These are phyloP conservation scores for Uloborus plumipes DNA, from an alignment of 2,888 invertebrate genomes.

Conservation along the genomic window DNA sequence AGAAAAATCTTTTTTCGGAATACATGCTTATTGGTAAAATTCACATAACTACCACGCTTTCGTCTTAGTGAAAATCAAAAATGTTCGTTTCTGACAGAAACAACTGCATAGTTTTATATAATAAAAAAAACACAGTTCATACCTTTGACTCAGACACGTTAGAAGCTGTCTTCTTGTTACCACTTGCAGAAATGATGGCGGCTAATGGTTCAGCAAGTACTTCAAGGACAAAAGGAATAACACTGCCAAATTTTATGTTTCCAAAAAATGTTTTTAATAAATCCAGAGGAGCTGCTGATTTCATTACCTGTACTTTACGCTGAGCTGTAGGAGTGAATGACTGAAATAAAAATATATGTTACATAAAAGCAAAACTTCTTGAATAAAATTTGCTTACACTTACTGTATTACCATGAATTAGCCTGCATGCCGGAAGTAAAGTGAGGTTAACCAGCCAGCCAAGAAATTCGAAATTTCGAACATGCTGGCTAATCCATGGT, in stretches of 20 bases:
- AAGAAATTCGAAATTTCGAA: too few relatives aligned
- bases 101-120: too few relatives aligned
- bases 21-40: too few relatives aligned
- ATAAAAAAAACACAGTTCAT: background rate
- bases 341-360: constrained; percentile 22
- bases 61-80: too few relatives aligned
- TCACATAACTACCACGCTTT: too few relatives aligned
- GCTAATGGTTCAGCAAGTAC: constrained; percentile 24
- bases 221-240: constrained; percentile 30
- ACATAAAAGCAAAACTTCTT: background rate
- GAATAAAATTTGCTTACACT: too few relatives aligned
- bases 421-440: too few relatives aligned
- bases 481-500: too few relatives aligned
- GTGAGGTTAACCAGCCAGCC: too few relatives aligned
- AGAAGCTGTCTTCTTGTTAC: constrained; percentile 16
- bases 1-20: too few relatives aligned
- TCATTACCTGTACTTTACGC: constrained; percentile 36
- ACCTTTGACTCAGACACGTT: constrained; percentile 28
- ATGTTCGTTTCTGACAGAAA: too few relatives aligned
- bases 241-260: constrained; percentile 35
- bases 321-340: constrained; percentile 44
- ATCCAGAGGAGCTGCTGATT: constrained; percentile 34
- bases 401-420: too few relatives aligned
- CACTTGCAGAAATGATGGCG: background rate
- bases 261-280: constrained; percentile 35